Base-by-base conservation (phyloP, 2,113 vertebrate genomes). In the Peromyscus polionotus region DNA sequence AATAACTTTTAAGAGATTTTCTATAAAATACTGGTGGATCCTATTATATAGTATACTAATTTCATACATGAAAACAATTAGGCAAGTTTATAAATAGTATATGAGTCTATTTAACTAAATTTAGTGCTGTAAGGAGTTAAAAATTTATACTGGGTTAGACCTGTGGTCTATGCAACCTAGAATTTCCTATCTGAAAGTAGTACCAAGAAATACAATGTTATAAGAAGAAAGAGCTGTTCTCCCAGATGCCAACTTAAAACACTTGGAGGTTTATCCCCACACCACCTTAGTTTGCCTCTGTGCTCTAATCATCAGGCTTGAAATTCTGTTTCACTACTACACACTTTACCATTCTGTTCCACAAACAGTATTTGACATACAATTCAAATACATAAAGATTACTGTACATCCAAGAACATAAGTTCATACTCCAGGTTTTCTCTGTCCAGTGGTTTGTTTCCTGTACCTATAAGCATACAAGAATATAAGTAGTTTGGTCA, bases 201-300 rank as follows among this genome's bases (percentile, higher is more conserved):
- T 39, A 94, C 77, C 33, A 97, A 92, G 87, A 96, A 95, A 87
- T 72, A 88, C 5, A 70, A 70, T 0, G 36, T n/a, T 94, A 9
- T 93, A 93, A 95, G 57, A 96, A 48, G 12, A 91, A 28, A 96
- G 1, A 85, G 70, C 36, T 91, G 65, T 67, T 70, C 70, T 95
- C 19, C 39, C 54, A 92, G 68, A 93, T 11, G 9, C 57, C 92
- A 96, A 91, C 72, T 83, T 83, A 48, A 90, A 95, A 88, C 81
- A 94, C 11, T 86, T 84, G 81, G 57, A 93, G 73, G 31, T 91
- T 4, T 93, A 28, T 79, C 90, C 63, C 87, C 85, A 90, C 79
- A 97, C 84, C n/a, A 97, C 36, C 75, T 95, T 83, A 80, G 48
- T 95, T 92, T 93, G 88, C 75, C 92, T 85, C 45, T 51, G 36